Evolutionary conservation across 2,888 invertebrate species (phyloP).

Genomic region (Rhimphoctona megacephalus): DNA sequence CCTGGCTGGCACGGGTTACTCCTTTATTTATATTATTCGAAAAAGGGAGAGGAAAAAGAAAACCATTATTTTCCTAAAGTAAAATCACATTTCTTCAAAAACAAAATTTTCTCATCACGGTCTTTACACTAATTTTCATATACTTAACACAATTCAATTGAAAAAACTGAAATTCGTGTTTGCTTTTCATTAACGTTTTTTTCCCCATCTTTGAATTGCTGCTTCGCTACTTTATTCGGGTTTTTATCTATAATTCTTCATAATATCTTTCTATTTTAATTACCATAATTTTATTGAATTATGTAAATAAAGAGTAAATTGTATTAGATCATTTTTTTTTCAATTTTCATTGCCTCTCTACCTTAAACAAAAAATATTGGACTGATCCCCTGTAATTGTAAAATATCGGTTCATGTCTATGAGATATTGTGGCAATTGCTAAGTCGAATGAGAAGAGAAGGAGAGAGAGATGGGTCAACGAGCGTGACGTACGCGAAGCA

Average conservation of each 20-base stretch:
- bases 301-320: not conserved
- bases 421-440: slow-evolving; percentile 19
- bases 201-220: not conserved
- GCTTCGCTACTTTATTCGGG: not conserved
- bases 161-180: not conserved
- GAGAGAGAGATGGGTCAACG: slow-evolving; percentile 74
- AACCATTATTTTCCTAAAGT: not conserved
- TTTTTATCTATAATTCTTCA: not conserved
- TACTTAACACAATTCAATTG: not conserved
- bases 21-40: slow-evolving; percentile 55
- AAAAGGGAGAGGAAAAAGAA: not conserved
- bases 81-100: not conserved
- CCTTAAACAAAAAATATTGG: not conserved
- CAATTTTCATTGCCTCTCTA: not conserved
- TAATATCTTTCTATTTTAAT: not conserved
- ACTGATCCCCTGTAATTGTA: not conserved
- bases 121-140: not conserved
- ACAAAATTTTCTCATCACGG: not conserved
- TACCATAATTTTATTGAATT: not conserved
- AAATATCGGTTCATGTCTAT: not conserved
- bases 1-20: slow-evolving; percentile 48
- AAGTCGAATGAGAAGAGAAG: slow-evolving; percentile 22
- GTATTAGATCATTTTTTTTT: not conserved
- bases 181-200: not conserved
- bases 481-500: slow-evolving; percentile 78